These are phyloP conservation scores for Gymnobelideus leadbeateri DNA, from an alignment of 2,113 vertebrate genomes.

Conservation along the genomic window DNA sequence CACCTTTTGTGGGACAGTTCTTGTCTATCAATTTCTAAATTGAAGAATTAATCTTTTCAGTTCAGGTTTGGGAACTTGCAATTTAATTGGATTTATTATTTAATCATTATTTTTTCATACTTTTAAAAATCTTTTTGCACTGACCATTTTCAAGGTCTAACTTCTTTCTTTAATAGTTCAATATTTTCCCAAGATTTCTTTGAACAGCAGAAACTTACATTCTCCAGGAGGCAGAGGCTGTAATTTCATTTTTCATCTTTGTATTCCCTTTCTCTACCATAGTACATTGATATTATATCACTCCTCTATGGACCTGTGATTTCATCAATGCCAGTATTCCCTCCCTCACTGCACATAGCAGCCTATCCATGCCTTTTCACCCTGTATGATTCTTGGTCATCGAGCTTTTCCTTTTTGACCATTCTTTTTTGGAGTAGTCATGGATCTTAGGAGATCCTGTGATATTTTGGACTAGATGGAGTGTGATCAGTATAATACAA, in stretches of 20 bases:
- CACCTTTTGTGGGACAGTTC: background rate
- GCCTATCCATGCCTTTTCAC: background rate
- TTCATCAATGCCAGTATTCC: background rate
- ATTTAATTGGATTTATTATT: background rate
- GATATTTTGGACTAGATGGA: background rate
- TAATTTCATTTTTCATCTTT: background rate
- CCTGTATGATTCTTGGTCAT: background rate
- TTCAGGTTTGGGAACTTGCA: background rate
- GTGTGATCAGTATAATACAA: background rate
- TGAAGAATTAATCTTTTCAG: slow-evolving; percentile 22
- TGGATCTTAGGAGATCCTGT: background rate
- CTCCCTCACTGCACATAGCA: background rate
- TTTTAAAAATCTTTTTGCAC: background rate
- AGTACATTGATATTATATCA: background rate
- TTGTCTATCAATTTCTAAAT: background rate
- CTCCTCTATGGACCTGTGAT: background rate
- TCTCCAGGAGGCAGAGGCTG: background rate
- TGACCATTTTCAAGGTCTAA: background rate
- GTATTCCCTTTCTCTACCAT: background rate
- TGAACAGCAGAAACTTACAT: background rate
- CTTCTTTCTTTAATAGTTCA: background rate
- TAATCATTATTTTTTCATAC: background rate
- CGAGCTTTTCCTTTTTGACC: background rate
- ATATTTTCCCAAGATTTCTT: background rate
- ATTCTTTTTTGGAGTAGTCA: background rate